A percentile compares a stretch with the other conserved stretches of the same genome.
Conservation (phyloP, 2,888 invertebrate species). For the Elegia similella region DNA sequence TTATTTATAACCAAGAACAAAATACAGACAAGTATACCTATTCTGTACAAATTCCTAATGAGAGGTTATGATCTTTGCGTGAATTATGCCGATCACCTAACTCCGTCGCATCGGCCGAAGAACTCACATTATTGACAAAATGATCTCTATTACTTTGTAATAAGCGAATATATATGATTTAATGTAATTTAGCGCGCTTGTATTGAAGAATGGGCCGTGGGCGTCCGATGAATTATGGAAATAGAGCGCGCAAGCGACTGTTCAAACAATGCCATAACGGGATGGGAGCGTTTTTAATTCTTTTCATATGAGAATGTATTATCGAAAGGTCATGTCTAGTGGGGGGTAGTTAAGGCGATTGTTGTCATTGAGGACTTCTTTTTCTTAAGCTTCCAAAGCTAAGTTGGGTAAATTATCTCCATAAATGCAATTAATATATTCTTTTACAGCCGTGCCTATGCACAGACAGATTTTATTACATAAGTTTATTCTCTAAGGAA, state of each 20-base stretch:
- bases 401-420: no score
- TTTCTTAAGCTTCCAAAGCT: no score
- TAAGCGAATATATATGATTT: conserved; percentile 34
- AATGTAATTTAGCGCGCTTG: conserved; percentile 30
- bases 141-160: conserved; percentile 45
- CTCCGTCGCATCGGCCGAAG: conserved; percentile 31
- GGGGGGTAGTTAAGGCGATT: conserved; percentile 32
- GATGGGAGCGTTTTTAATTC: conserved; percentile 59
- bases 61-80: conserved; percentile 23
- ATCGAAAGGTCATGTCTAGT: conserved; percentile 41
- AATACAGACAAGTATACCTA: neutral
- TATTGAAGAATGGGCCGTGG: conserved; percentile 62
- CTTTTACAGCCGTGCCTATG: no score
- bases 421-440: no score
- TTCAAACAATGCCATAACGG: conserved; percentile 74
- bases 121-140: conserved; percentile 37
- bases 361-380: neutral
- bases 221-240: conserved; percentile 70
- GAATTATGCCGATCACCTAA: conserved; percentile 47
- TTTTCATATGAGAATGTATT: conserved; percentile 47
- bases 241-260: conserved; percentile 56
- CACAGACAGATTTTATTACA: no score
- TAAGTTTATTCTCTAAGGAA: no score
- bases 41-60: conserved; percentile 29
- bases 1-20: conserved; percentile 21